These are phyloP conservation scores for Mercenaria mercenaria DNA, from an alignment of 1,140 invertebrate genomes.

Conservation along the genomic window DNA sequence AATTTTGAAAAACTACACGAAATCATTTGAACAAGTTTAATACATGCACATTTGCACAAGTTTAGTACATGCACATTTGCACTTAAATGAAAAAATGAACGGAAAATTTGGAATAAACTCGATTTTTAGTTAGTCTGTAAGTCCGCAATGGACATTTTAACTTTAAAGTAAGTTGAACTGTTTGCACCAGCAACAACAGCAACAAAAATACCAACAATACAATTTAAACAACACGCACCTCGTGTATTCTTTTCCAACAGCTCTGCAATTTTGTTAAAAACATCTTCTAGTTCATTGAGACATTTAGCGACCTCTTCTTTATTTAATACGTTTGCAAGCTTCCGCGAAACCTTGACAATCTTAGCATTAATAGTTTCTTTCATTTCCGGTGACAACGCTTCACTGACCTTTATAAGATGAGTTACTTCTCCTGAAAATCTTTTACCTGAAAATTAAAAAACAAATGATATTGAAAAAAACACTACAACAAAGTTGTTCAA, in stretches of 20 bases:
- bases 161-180: no score
- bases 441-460: neutral
- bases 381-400: neutral
- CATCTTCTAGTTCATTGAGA: slow-evolving; percentile 13
- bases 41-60: neutral
- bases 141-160: no score
- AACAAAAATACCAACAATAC: no score
- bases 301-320: neutral
- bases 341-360: neutral
- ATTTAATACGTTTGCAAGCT: neutral
- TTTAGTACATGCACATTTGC: no score
- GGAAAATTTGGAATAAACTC: no score
- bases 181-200: no score
- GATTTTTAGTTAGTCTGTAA: no score
- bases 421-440: slow-evolving; percentile 21
- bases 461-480: no score
- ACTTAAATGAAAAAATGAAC: no score
- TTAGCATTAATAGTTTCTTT: slow-evolving; percentile 13
- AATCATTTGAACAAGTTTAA: neutral
- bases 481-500: no score
- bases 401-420: neutral
- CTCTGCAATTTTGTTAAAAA: slow-evolving; percentile 27
- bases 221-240: neutral
- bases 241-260: slow-evolving; percentile 1
- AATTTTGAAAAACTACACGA: no score